Base-by-base conservation (phyloP, 2,797 vertebrate species). In the Numenius phaeopus region DNA sequence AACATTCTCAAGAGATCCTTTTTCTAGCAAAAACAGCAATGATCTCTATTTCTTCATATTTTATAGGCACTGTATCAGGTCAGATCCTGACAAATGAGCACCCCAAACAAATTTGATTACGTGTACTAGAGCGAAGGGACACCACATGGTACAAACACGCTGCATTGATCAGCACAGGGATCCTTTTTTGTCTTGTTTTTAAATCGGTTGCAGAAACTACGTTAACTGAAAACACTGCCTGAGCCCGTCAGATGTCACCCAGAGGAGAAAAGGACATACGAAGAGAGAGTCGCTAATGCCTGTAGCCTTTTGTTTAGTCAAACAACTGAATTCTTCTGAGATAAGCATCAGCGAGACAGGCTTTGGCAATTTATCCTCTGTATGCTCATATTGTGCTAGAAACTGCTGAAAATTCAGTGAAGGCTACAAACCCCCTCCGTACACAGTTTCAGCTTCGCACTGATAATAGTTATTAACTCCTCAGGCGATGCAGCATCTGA, bases 401-500 rank as follows among this genome's bases (percentile, higher is more conserved):
- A 91, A 58, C 32, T 11, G 23, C 62, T 75, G 52, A 87, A 91
- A 87, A 85, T 30, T 16, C 40, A 8, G 64, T 20, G 40, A 80
- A 91, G 75, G 13, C 42, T 42, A 42, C 57, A 70, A 23, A 11
- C 1, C 2, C 21, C 16, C 24, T 54, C 40, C 39, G 18, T 13
- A 17, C 14, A 26, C 27, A 6, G 46, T 64, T 84, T 82, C 50
- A 78, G 39, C 42, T 91, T 78, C 55, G 22, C 29, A 49, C 26
- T 72, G 83, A 59, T 54, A 72, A 58, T 8, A 67, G 87, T 89
- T 89, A 93, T 93, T 76, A 86, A 77, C 78, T 80, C 94, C 89
- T 87, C 73, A 67, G 80, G 90, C 87, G 59, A 46, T 14, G 10
- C 50, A 80, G 50, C 57, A 84, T 83, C 76, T 91, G 50, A 89